Conservation (phyloP, 1,140 invertebrate species). For the Drosophila malerkotliana region DNA sequence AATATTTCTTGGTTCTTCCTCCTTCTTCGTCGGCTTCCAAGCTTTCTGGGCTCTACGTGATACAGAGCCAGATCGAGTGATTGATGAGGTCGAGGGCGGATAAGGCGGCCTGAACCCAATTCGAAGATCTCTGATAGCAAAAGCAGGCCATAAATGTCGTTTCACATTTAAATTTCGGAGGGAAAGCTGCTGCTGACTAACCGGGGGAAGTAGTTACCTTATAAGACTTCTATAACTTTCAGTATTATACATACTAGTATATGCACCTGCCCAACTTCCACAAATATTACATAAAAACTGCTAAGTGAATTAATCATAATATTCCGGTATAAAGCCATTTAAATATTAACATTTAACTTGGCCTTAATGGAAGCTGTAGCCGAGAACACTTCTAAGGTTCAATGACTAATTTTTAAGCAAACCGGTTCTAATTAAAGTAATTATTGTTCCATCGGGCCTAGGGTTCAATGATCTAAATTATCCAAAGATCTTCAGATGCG, state of each 20-base stretch:
- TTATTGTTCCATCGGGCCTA: not conserved
- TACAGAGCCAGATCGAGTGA: slow-evolving; percentile 49
- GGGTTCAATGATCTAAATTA: slow-evolving; percentile 18
- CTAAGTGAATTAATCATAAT: not conserved
- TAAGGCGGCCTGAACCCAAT: slow-evolving; percentile 17
- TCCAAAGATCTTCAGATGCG: not conserved
- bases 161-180: not conserved
- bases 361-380: slow-evolving; percentile 2
- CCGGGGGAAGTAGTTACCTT: not conserved
- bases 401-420: slow-evolving; percentile 23
- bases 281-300: slow-evolving; percentile 1
- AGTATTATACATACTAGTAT: not conserved
- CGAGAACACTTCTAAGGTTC: slow-evolving; percentile 27
- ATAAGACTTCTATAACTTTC: not conserved
- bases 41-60: slow-evolving; percentile 44
- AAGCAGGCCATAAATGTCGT: not conserved
- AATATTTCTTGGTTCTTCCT: slow-evolving; percentile 41
- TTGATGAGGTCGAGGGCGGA: slow-evolving; percentile 37
- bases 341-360: not conserved
- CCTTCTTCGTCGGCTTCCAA: slow-evolving; percentile 1
- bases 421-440: slow-evolving; percentile 23
- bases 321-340: not conserved
- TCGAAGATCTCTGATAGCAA: slow-evolving; percentile 24
- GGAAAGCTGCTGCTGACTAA: too few relatives aligned
- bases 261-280: not conserved